Evolutionary conservation across 2,113 vertebrate species (phyloP), one percentile per base, ranked within the genome.

Genomic region (Oncorhynchus nerka): DNA sequence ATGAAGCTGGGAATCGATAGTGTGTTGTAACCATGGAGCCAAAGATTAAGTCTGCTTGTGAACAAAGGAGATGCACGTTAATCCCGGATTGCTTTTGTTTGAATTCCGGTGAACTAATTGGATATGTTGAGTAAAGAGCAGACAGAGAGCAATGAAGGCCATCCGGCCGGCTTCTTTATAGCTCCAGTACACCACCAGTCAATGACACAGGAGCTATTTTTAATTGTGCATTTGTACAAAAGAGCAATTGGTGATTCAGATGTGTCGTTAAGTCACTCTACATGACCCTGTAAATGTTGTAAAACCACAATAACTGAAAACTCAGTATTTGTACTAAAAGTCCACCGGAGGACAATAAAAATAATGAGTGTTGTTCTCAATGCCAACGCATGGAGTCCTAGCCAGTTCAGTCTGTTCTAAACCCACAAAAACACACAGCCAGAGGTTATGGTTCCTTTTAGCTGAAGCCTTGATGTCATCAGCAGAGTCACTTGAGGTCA

Each of bases 301-400:
- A 85, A 83, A 73, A 86, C 86, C 72, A 75, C 61, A 76, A 28
- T 78, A 59, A 78, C 70, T 28, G 69, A 82, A 75, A 77, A 73
- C 78, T 86, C 78, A 76, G 84, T 86, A 70, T 85, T 83, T 88
- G 87, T 74, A n/a, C 66, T 71, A 62, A 73, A 86, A 81, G 34
- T 64, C 75, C 68, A 83, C 81, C 75, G 81, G 32, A 78, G 74
- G 77, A 80, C n/a, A 70, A 78, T 77, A 45, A 62, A 62, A 24
- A 28, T 7, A 0, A 32, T 24, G 59, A 4, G 5, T 62, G 59
- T 62, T 62, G 5, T 16, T 74, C 49, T 85, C 78, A 68, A 83
- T 83, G 3, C 78, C 77, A 80, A 39, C 73, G 68, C 71, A 84
- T 81, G 74, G 75, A 64, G 20, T 69, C 81, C 76, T 79, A 15